These are phyloP conservation scores for Argyrosomus japonicus DNA, from an alignment of 2,113 vertebrate genomes.

Conservation along the genomic window DNA sequence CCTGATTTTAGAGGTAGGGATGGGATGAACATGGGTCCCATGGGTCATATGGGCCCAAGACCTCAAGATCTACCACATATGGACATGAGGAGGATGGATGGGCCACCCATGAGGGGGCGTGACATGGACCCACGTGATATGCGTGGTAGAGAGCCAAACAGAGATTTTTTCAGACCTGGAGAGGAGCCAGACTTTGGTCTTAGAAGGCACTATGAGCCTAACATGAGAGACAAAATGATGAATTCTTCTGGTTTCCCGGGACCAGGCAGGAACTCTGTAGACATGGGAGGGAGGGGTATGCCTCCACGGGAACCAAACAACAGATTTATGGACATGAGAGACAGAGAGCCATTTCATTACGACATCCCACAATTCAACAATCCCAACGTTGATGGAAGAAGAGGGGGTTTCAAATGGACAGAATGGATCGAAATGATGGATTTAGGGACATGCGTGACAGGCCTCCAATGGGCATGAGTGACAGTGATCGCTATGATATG, in stretches of 20 bases:
- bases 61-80: slow-evolving; percentile 87
- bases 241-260: slow-evolving; percentile 88
- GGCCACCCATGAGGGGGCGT: slow-evolving; percentile 86
- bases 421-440: slow-evolving; percentile 76
- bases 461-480: slow-evolving; percentile 67
- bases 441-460: slow-evolving; percentile 78
- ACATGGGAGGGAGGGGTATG: slow-evolving; percentile 80
- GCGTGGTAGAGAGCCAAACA: slow-evolving; percentile 87
- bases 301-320: slow-evolving; percentile 72
- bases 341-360: slow-evolving; percentile 86
- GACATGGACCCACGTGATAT: slow-evolving; percentile 90
- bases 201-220: slow-evolving; percentile 86
- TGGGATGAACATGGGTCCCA: slow-evolving; percentile 85
- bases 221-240: slow-evolving; percentile 88
- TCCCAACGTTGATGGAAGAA: slow-evolving; percentile 77
- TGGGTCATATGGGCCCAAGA: slow-evolving; percentile 88
- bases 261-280: slow-evolving; percentile 76
- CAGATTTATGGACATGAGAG: slow-evolving; percentile 88
- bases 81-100: slow-evolving; percentile 91
- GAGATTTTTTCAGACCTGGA: slow-evolving; percentile 87
- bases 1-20: slow-evolving; percentile 87
- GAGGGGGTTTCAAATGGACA: slow-evolving; percentile 79
- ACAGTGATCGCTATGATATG: slow-evolving; percentile 74
- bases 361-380: slow-evolving; percentile 87
- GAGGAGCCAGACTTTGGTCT: slow-evolving; percentile 87